Base-by-base conservation (phyloP, 2,888 invertebrate genomes). In the Tachystola acroxantha region DNA sequence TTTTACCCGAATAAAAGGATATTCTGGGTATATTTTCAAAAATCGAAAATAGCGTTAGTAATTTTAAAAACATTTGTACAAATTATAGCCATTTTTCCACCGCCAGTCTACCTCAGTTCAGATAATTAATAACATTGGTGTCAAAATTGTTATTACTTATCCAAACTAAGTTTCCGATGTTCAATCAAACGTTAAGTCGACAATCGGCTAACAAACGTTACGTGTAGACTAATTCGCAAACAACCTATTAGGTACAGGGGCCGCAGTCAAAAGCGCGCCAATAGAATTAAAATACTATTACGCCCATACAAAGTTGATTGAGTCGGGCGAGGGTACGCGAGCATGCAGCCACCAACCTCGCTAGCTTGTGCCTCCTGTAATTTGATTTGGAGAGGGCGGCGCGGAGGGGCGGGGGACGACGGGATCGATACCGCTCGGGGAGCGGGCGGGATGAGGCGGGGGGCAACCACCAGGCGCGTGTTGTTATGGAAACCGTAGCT, bases 221-320 rank as follows among this genome's bases (percentile, higher is more conserved):
- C 57, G 63, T 64, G 62, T 62, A 62, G 50, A 64, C 56, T 72
- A 72, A 77, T 77, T 78, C 68, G 64, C 73, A 77, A 80, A 80
- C 78, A 77, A 73, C 67, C 72, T 62, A 71, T 73, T 66, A 67
- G 3, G n/a, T 10, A n/a, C 39, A 53, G 60, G 64, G 67, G 64
- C 57, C 58, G 61, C 70, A 70, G 66, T 71, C 67, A 76, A 80
- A 80, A 77, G 77, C 77, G 70, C 73, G 78, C 70, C 74, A 77
- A 84, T 79, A 71, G 72, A 82, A 82, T 85, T 82, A 82, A 84
- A 84, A 85, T 84, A 80, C 81, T 79, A 81, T 81, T 81, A 80
- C 71, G 70, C 66, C 75, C 64, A 78, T 80, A 79, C 75, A 75
- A 74, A 76, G 78, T 81, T 82, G 81, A 84, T 84, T 79, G 78